These are phyloP conservation scores for Zaprionus africanus DNA, from an alignment of 1,140 invertebrate genomes.

Conservation along the genomic window DNA sequence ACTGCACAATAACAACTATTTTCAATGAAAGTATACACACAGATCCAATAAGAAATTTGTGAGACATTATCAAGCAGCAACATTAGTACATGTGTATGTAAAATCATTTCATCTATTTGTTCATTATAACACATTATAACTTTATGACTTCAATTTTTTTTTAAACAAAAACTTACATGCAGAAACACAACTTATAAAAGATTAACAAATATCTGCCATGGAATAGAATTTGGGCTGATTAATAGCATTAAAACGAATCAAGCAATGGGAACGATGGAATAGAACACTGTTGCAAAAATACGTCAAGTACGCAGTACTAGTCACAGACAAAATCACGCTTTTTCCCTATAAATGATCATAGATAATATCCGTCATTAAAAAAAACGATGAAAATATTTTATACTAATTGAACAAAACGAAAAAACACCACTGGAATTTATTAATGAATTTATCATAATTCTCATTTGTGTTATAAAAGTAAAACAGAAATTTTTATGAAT, in stretches of 20 bases:
- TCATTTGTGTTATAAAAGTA: background rate
- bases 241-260: constrained; percentile 18
- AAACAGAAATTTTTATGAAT: background rate
- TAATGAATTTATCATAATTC: background rate
- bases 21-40: constrained; percentile 2
- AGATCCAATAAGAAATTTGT: background rate
- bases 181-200: constrained; percentile 41
- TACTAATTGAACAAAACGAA: background rate
- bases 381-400: background rate
- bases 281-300: constrained; percentile 9
- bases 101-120: constrained; percentile 4
- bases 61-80: background rate
- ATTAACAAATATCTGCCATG: constrained; percentile 35
- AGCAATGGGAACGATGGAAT: constrained; percentile 17
- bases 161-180: constrained; percentile 48
- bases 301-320: constrained; percentile 13
- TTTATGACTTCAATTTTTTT: background rate
- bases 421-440: background rate
- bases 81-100: background rate
- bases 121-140: background rate
- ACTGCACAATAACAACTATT: constrained; percentile 3
- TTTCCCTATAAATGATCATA: background rate
- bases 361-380: background rate
- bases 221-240: constrained; percentile 26
- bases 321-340: background rate